A percentile compares a stretch with the other conserved stretches of the same genome.
These are phyloP conservation scores for Endomychus coccineus DNA, from an alignment of 2,888 invertebrate genomes.

Conservation along the genomic window DNA sequence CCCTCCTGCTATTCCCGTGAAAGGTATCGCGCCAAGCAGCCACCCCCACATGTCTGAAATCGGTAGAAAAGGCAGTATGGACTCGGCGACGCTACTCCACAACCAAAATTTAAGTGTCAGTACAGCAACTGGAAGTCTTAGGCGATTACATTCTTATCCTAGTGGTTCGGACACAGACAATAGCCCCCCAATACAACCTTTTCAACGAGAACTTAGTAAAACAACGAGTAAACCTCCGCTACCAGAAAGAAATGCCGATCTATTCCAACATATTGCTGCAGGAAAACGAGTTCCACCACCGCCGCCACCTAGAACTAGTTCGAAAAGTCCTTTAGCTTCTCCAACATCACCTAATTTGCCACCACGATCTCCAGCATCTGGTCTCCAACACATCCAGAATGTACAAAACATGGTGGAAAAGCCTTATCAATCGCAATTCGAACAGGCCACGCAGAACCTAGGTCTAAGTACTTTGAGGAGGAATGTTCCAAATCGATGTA, in stretches of 20 bases:
- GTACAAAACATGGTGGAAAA: slow-evolving; percentile 40
- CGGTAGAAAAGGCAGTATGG: slow-evolving; percentile 50
- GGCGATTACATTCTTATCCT: slow-evolving; percentile 77
- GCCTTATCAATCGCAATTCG: slow-evolving; percentile 40
- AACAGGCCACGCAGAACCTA: slow-evolving; percentile 42
- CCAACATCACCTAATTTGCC: slow-evolving; percentile 69
- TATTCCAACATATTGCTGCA: slow-evolving; percentile 59
- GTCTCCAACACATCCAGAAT: slow-evolving; percentile 42
- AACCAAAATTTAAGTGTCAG: slow-evolving; percentile 41
- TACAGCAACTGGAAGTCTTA: slow-evolving; percentile 51
- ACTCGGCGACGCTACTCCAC: slow-evolving; percentile 44
- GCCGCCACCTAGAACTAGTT: slow-evolving; percentile 87
- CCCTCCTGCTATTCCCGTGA: slow-evolving; percentile 39
- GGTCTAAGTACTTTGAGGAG: slow-evolving; percentile 43
- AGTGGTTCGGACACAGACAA: slow-evolving; percentile 78
- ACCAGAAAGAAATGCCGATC: slow-evolving; percentile 73
- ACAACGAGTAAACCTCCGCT: slow-evolving; percentile 67
- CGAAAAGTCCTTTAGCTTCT: slow-evolving; percentile 78
- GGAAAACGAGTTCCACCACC: slow-evolving; percentile 78
- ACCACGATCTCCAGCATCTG: slow-evolving; percentile 47
- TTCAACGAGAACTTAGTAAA: slow-evolving; percentile 44
- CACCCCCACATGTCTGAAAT: slow-evolving; percentile 48
- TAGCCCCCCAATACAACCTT: slow-evolving; percentile 64
- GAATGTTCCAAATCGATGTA: slow-evolving; percentile 37
- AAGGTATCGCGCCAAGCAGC: slow-evolving; percentile 33